These are phyloP conservation scores for Vidua macroura DNA, from an alignment of 2,113 vertebrate genomes.

Conservation along the genomic window DNA sequence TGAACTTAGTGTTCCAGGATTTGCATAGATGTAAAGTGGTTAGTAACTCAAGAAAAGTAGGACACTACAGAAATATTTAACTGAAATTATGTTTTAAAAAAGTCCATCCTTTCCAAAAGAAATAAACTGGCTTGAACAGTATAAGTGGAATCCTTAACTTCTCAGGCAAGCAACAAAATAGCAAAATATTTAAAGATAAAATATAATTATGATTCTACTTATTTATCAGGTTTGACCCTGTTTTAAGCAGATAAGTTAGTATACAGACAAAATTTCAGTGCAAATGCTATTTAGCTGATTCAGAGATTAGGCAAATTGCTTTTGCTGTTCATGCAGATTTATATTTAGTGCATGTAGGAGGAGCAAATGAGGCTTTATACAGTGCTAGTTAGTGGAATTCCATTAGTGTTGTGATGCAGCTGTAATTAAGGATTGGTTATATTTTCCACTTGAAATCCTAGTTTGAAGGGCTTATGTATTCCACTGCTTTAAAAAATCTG, in stretches of 20 bases:
- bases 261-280: background rate
- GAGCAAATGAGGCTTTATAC: constrained; percentile 28
- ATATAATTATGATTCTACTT: background rate
- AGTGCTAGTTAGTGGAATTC: background rate
- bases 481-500: background rate
- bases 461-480: background rate
- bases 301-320: constrained; percentile 21
- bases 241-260: background rate
- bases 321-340: constrained; percentile 56
- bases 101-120: background rate
- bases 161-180: background rate
- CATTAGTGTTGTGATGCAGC: background rate
- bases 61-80: background rate
- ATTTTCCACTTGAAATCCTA: background rate
- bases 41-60: background rate
- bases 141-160: background rate
- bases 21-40: background rate
- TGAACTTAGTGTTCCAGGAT: background rate
- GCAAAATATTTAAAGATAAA: background rate
- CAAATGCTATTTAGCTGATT: constrained; percentile 29
- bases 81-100: background rate
- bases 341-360: constrained; percentile 55
- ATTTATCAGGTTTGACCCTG: background rate
- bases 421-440: background rate
- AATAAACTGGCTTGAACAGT: background rate